A percentile compares a stretch with the other conserved stretches of the same genome.
phyloP scores from a whole-genome alignment of 92 coral and sea anemone genomes.

The Diadumene lineata region DNA sequence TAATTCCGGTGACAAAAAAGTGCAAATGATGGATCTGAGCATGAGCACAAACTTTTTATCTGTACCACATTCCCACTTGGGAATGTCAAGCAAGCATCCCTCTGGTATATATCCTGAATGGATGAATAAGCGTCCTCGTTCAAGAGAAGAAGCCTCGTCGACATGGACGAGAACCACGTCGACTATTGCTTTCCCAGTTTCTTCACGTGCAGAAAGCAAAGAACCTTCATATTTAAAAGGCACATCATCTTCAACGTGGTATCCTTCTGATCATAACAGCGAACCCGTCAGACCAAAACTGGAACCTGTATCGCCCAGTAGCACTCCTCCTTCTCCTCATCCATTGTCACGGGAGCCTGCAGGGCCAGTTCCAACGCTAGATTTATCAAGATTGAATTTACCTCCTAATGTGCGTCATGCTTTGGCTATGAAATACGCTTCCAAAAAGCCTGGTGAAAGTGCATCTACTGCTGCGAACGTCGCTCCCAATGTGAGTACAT shows the following conservation, averaged over 20 bases:
- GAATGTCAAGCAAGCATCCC: background rate
- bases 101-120: constrained; percentile 7
- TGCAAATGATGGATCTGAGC: constrained; percentile 83
- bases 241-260: constrained; percentile 10
- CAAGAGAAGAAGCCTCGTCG: constrained; percentile 14
- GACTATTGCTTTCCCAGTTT: background rate
- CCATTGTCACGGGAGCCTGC: constrained; percentile 16
- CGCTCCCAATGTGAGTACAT: constrained; percentile 55
- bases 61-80: constrained; percentile 47
- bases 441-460: constrained; percentile 47
- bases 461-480: constrained; percentile 34
- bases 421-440: constrained; percentile 70
- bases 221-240: background rate
- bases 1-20: background rate
- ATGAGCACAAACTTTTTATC: constrained; percentile 65
- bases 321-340: constrained; percentile 21
- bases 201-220: constrained; percentile 5
- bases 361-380: constrained; percentile 49
- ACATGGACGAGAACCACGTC: constrained; percentile 15
- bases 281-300: background rate
- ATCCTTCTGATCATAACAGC: background rate
- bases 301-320: constrained; percentile 23
- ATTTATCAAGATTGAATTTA: constrained; percentile 75
- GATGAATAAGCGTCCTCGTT: constrained; percentile 3
- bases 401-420: constrained; percentile 88